Percentiles rank a stretch among this genome's conserved stretches.
phyloP scores from a whole-genome alignment of 2,113 vertebrate species.

The Formicarius rufipectus region DNA sequence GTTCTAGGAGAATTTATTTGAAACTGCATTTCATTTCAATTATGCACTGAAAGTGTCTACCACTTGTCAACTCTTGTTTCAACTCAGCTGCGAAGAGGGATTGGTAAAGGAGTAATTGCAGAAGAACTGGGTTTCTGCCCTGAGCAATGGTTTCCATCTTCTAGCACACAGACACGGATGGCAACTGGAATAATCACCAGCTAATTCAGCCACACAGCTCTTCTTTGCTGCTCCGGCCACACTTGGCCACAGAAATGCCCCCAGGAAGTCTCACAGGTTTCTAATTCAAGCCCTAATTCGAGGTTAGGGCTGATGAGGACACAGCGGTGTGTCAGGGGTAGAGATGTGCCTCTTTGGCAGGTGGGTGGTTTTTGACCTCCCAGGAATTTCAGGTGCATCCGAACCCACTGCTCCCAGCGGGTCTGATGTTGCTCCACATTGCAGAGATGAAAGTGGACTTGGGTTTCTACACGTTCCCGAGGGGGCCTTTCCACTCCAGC shows the following conservation, averaged over 20 bases:
- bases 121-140: not conserved
- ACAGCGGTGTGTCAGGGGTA: not conserved
- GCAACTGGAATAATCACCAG: not conserved
- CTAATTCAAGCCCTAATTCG: not conserved
- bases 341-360: fast-evolving
- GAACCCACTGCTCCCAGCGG: not conserved
- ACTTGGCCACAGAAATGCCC: not conserved
- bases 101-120: not conserved
- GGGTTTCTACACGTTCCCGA: not conserved
- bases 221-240: not conserved
- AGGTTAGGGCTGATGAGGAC: not conserved
- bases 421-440: not conserved
- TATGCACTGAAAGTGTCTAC: not conserved
- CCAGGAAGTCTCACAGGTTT: fast-evolving
- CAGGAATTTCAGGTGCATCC: not conserved
- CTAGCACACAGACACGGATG: not conserved
- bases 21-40: not conserved
- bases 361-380: not conserved
- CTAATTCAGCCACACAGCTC: not conserved
- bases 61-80: not conserved
- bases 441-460: not conserved
- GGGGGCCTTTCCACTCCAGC: not conserved
- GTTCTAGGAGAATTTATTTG: not conserved
- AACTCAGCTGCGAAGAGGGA: not conserved
- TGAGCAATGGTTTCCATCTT: not conserved